phyloP scores from a whole-genome alignment of 1,140 invertebrate species.

The Vollenhovia emeryi region DNA sequence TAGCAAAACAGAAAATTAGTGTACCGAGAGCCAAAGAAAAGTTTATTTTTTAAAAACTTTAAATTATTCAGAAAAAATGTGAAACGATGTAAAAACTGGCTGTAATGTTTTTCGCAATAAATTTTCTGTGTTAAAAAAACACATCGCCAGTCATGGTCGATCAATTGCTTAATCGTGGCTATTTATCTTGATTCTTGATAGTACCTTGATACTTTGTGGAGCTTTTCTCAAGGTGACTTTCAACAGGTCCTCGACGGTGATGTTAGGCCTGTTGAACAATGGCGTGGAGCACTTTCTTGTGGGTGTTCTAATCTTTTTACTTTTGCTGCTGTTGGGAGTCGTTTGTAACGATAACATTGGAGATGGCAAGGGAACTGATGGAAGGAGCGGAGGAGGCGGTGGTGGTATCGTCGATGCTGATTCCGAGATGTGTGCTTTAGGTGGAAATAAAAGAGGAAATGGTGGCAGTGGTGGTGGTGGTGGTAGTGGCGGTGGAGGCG shows the following conservation, averaged over 20 bases:
- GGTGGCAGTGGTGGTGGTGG: background rate
- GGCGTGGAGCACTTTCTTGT: slow-evolving; percentile 73
- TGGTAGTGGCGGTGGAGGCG: background rate
- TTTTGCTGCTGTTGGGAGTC: slow-evolving; percentile 59
- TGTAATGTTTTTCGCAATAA: too few species aligned
- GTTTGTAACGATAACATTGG: slow-evolving; percentile 32
- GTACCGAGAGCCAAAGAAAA: too few species aligned
- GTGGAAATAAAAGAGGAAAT: background rate
- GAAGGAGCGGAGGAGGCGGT: slow-evolving; percentile 7
- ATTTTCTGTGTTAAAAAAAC: too few species aligned
- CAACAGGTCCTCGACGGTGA: slow-evolving; percentile 80
- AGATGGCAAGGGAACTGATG: slow-evolving; percentile 60
- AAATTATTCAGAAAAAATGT: too few species aligned
- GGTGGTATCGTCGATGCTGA: slow-evolving; percentile 10
- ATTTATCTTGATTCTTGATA: too few species aligned
- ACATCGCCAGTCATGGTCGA: too few species aligned
- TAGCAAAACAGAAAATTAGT: too few species aligned
- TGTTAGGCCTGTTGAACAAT: slow-evolving; percentile 71
- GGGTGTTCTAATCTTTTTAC: slow-evolving; percentile 51
- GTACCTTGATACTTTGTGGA: slow-evolving; percentile 72
- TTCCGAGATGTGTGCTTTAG: background rate
- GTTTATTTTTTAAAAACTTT: too few species aligned
- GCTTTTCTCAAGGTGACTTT: slow-evolving; percentile 81
- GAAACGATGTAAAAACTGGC: too few species aligned
- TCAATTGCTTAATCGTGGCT: too few species aligned